A percentile compares a stretch with the other conserved stretches of the same genome.
Evolutionary conservation across 2,113 vertebrate genomes (phyloP).

Genomic region (Oreamnos americanus): DNA sequence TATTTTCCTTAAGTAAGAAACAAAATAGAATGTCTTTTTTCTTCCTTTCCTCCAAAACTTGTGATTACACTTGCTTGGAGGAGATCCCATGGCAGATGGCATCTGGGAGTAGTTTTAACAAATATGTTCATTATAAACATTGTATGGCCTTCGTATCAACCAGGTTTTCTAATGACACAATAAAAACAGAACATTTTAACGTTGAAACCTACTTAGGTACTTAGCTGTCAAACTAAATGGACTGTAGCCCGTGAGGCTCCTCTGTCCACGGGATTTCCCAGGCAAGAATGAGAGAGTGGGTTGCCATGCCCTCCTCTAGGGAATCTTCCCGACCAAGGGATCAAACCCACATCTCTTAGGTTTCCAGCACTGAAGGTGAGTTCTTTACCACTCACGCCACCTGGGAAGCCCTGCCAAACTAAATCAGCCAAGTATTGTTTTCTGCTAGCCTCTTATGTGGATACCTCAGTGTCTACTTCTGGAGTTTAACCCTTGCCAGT

Average conservation of each 20-base stretch:
- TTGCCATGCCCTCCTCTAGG: neutral
- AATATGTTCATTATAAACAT: conserved; percentile 69
- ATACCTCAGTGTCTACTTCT: conserved; percentile 49
- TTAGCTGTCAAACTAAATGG: conserved; percentile 46
- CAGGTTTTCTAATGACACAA: conserved; percentile 49
- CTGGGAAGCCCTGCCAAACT: conserved; percentile 37
- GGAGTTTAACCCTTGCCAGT: conserved; percentile 38
- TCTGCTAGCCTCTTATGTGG: conserved; percentile 46
- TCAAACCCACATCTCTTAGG: neutral
- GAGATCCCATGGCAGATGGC: conserved; percentile 55
- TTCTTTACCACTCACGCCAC: rapidly evolving
- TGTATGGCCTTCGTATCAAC: conserved; percentile 39
- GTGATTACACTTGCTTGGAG: conserved; percentile 62
- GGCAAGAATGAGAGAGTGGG: neutral
- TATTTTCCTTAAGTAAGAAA: conserved; percentile 35
- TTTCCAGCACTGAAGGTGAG: neutral
- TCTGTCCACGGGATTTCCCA: neutral
- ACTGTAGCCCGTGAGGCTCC: neutral
- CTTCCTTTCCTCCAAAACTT: conserved; percentile 53
- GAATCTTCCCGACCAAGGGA: neutral
- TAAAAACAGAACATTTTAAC: conserved; percentile 62
- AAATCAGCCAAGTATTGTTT: conserved; percentile 47
- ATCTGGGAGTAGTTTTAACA: conserved; percentile 70
- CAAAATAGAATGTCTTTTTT: conserved; percentile 20
- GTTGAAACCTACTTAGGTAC: conserved; percentile 46